A percentile compares a stretch with the other conserved stretches of the same genome.
Evolutionary conservation across 2,888 invertebrate genomes (phyloP).

Genomic region (Trissonchulus latispiculum): DNA sequence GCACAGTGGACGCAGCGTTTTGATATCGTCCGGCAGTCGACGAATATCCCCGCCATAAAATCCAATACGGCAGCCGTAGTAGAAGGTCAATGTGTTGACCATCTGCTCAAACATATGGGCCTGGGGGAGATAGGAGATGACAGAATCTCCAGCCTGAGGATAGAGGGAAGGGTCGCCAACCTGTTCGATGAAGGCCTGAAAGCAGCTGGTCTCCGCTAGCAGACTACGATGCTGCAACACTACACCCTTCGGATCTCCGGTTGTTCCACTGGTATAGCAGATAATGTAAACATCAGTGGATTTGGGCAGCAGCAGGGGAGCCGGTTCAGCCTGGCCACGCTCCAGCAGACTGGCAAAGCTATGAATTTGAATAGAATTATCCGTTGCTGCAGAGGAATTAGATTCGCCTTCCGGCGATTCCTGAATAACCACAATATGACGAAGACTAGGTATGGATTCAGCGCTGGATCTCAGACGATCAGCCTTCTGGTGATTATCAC

Average conservation of each 20-base stretch:
- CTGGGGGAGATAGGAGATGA: slow-evolving; percentile 85
- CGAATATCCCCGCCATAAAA: slow-evolving; percentile 86
- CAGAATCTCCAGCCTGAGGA: slow-evolving; percentile 28
- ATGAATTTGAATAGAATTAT: no score
- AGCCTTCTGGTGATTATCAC: slow-evolving; percentile 7
- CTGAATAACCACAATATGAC: no score
- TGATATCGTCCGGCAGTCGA: slow-evolving; percentile 65
- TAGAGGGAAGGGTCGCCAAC: background rate
- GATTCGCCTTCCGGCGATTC: no score
- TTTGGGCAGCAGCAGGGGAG: slow-evolving; percentile 36
- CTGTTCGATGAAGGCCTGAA: background rate
- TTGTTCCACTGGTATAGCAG: no score
- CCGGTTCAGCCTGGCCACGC: background rate
- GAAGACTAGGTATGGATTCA: no score
- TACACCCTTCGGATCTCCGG: slow-evolving; percentile 90
- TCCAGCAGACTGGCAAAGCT: slow-evolving; percentile 16
- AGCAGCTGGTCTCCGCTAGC: slow-evolving; percentile 53
- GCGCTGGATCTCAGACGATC: no score
- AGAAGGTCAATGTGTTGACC: slow-evolving; percentile 34
- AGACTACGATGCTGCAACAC: slow-evolving; percentile 91
- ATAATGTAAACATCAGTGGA: slow-evolving; percentile 46
- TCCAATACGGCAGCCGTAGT: slow-evolving; percentile 73
- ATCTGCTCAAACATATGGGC: slow-evolving; percentile 90
- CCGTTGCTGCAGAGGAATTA: no score
- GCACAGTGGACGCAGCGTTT: slow-evolving; percentile 77